These are phyloP conservation scores for Cryptus armator DNA, from an alignment of 2,888 invertebrate species.

Conservation along the genomic window DNA sequence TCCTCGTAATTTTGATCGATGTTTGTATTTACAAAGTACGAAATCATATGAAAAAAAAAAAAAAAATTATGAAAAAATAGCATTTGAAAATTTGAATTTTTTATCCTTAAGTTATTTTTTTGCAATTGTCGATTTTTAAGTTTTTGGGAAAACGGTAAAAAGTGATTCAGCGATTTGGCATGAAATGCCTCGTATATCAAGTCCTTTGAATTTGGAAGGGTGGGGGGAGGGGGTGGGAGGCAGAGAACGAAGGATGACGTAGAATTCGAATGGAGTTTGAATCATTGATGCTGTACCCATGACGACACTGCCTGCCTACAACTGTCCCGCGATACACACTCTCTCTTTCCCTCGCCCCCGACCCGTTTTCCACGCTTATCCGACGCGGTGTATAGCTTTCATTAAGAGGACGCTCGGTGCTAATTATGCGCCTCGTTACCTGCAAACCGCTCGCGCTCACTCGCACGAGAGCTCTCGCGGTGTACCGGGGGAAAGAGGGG, in stretches of 20 bases:
- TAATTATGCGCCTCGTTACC: conserved; percentile 75
- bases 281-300: conserved; percentile 28
- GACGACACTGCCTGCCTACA: not conserved
- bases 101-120: not conserved
- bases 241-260: conserved; percentile 12
- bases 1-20: too few species aligned
- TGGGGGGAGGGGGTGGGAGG: not conserved
- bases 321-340: not conserved
- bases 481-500: conserved; percentile 16
- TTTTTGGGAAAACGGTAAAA: not conserved
- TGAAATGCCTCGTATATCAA: not conserved
- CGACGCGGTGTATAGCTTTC: conserved; percentile 67
- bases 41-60: not conserved
- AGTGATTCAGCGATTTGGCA: not conserved
- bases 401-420: conserved; percentile 72
- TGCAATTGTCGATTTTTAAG: not conserved
- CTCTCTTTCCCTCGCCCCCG: conserved; percentile 29
- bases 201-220: not conserved
- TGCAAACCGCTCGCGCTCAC: conserved; percentile 46
- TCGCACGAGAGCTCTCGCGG: conserved; percentile 39
- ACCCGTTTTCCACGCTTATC: conserved; percentile 40
- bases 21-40: too few species aligned
- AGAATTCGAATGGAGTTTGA: conserved; percentile 31
- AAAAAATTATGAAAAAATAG: not conserved
- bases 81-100: not conserved